phyloP scores from a whole-genome alignment of 2,888 invertebrate species.

The Sesia apiformis region DNA sequence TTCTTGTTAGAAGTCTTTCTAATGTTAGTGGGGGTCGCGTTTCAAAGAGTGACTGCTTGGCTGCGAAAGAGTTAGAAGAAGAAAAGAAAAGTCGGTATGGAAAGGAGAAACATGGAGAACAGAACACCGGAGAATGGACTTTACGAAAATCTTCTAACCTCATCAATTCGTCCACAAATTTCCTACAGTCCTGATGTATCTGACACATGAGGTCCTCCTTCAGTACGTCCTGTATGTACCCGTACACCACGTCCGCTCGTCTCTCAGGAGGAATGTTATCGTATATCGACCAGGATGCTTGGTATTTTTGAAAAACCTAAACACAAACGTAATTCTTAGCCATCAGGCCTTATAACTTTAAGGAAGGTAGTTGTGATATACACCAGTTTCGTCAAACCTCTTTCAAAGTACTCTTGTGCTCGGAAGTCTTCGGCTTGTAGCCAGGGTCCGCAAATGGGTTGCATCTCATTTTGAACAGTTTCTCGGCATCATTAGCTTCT shows the following conservation, averaged over 20 bases:
- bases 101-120: too few relatives aligned
- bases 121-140: too few relatives aligned
- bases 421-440: constrained; percentile 18
- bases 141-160: constrained; percentile 13
- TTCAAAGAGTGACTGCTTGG: too few relatives aligned
- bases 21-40: too few relatives aligned
- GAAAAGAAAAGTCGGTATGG: too few relatives aligned
- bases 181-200: constrained; percentile 30
- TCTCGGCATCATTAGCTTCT: constrained; percentile 20
- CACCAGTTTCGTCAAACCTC: too few relatives aligned
- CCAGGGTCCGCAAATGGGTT: constrained; percentile 33
- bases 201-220: constrained; percentile 34
- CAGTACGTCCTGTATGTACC: constrained; percentile 26
- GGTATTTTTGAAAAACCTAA: constrained; percentile 24
- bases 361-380: too few relatives aligned
- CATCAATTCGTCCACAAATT: constrained; percentile 34
- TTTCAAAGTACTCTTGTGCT: too few relatives aligned
- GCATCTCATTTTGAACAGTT: constrained; percentile 19
- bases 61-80: too few relatives aligned
- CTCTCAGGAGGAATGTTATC: constrained; percentile 17
- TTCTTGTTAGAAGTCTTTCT: too few relatives aligned
- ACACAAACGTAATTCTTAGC: background rate
- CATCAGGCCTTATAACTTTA: background rate
- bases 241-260: constrained; percentile 22
- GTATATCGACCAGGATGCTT: constrained; percentile 27